Evolutionary conservation across 2,888 invertebrate genomes (phyloP).

Genomic region (Nymphalis urticae): DNA sequence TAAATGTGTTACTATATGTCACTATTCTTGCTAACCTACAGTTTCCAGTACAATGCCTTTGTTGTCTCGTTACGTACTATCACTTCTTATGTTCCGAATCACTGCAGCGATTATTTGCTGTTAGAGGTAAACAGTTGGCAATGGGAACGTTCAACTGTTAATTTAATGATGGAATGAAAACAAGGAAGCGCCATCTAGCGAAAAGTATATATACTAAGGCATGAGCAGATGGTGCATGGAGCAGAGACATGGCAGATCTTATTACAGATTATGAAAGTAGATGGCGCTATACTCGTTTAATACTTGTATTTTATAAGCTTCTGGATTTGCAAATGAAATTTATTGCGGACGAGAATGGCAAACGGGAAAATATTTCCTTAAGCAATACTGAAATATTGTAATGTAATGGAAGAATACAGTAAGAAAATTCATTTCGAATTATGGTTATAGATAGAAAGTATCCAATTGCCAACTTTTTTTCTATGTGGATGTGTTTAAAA

Average conservation of each 20-base stretch:
- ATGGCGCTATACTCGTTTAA: too few species aligned
- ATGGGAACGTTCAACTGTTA: not conserved
- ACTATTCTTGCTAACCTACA: slow-evolving; percentile 17
- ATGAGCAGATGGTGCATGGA: too few species aligned
- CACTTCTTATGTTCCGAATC: slow-evolving; percentile 40
- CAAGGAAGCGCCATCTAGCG: not conserved
- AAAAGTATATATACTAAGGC: not conserved
- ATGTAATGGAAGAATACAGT: too few species aligned
- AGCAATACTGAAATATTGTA: too few species aligned
- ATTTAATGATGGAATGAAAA: not conserved
- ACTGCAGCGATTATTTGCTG: slow-evolving; percentile 30
- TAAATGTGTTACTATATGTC: slow-evolving; percentile 20
- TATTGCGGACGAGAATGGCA: too few species aligned
- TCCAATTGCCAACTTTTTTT: not conserved
- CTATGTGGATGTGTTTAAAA: slow-evolving; percentile 1
- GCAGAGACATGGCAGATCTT: not conserved
- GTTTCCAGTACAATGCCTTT: slow-evolving; percentile 12
- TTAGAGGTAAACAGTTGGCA: slow-evolving; percentile 11
- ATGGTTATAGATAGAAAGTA: not conserved
- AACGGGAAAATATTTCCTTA: too few species aligned
- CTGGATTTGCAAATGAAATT: too few species aligned
- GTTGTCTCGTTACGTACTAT: slow-evolving; percentile 20
- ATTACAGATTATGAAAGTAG: too few species aligned
- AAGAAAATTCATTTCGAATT: not conserved
- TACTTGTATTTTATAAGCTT: too few species aligned